Base-by-base conservation (phyloP, 1,140 invertebrate species). In the Maconellicoccus hirsutus region DNA sequence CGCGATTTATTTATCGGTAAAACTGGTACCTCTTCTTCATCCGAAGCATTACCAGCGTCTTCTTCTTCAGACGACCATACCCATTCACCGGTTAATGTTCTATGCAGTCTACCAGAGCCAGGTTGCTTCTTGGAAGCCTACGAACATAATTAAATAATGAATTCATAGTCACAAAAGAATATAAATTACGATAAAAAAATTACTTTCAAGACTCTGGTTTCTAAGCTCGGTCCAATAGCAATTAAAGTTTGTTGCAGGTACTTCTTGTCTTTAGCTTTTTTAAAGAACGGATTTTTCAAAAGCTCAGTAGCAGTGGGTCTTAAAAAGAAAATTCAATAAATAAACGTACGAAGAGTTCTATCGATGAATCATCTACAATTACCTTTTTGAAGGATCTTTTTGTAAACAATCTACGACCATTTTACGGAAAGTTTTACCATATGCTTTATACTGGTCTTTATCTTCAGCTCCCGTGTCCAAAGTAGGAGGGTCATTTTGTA, bases 201-300 rank as follows among this genome's bases (percentile, higher is more conserved):
- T 81, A 91, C 90, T 83, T 95, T 95, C 80, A 93, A 91, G 14
- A 94, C 90, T 74, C 93, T 83, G 26, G 91, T 91, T 81, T 93
- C 91, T 79, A 93, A 85, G 79, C 86, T 95, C 74, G 88, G 93
- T 14, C 91, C 92, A 76, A 88, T 89, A 12, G 89, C 86, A 23
- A 98, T 87, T 72, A 98, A 81, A 0, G 91, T 94, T 78, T 95
- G 90, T 75, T 94, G 89, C 0, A 99, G 81, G 81, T 95, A 98
- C 77, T 93, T 92, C 75, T 92, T 92, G 79, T 99, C 97, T 82
- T 98, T 99, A 3, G 95, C 93, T 82, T 99, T 99, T 79, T 96
- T 98, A 81, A 99, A 98, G 82, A 99, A 99, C 4, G 94, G 92
- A 83, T 99, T 93, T 80, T 99, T 99, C 10, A 99, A 80, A 38